These are phyloP conservation scores for Chiloscyllium plagiosum DNA, from an alignment of 2,113 vertebrate genomes.

Conservation along the genomic window DNA sequence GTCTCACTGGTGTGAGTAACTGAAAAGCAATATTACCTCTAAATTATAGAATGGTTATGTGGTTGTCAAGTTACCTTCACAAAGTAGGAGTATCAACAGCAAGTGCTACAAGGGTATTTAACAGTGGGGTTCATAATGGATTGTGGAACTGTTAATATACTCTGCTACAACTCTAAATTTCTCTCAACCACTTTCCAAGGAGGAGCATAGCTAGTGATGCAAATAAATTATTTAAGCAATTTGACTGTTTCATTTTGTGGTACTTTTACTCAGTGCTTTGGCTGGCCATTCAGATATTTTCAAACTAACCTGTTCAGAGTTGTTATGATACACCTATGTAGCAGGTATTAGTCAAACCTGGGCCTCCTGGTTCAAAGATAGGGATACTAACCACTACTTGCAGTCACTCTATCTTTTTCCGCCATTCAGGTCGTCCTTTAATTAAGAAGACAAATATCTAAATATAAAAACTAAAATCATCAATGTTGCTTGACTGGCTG, in stretches of 20 bases:
- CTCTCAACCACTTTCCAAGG: neutral
- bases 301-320: no score
- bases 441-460: neutral
- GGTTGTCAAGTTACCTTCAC: neutral
- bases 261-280: neutral
- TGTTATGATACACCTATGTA: no score
- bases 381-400: no score
- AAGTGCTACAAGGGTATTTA: neutral
- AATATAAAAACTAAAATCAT: neutral
- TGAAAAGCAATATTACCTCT: neutral
- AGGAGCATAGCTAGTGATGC: neutral
- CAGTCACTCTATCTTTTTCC: neutral
- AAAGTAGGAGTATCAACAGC: neutral
- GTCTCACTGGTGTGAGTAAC: neutral
- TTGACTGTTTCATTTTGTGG: neutral
- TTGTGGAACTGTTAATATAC: neutral
- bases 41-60: neutral
- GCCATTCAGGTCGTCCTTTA: neutral
- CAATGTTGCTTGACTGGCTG: neutral
- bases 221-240: neutral
- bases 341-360: no score
- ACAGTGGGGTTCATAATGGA: neutral
- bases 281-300: neutral
- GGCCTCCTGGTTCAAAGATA: no score
- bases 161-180: neutral